Evolutionary conservation across 2,888 invertebrate species (phyloP).

Genomic region (Nemurella pictetii): DNA sequence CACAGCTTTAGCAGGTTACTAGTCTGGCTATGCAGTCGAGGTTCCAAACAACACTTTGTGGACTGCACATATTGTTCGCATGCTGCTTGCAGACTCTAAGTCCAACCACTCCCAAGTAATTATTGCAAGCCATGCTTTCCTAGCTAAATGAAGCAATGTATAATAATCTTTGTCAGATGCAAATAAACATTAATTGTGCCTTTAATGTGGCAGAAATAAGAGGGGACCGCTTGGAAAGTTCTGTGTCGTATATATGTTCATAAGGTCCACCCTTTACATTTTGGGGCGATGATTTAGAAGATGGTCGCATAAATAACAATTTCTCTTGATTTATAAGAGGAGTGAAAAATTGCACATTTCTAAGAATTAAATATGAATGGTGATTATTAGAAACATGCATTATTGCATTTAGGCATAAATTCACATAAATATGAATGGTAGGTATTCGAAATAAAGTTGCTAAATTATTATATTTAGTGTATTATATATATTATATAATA

Average conservation of each 20-base stretch:
- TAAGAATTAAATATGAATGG: too few species aligned
- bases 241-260: not conserved
- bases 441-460: too few species aligned
- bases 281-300: not conserved
- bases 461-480: too few species aligned
- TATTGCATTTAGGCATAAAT: too few species aligned
- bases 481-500: too few species aligned
- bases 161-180: conserved; percentile 1
- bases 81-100: not conserved
- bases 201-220: not conserved
- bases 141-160: conserved; percentile 7
- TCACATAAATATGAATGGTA: too few species aligned
- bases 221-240: not conserved
- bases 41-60: not conserved
- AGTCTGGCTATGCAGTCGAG: too few species aligned
- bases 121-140: not conserved
- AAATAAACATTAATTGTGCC: conserved; percentile 3
- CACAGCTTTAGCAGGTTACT: too few species aligned
- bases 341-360: not conserved
- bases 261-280: not conserved
- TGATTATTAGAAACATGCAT: too few species aligned
- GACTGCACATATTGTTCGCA: not conserved
- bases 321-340: not conserved
- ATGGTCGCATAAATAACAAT: not conserved
- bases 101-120: not conserved